These are phyloP conservation scores for Crypturellus tataupa DNA, from an alignment of 2,797 vertebrate genomes.

Conservation along the genomic window DNA sequence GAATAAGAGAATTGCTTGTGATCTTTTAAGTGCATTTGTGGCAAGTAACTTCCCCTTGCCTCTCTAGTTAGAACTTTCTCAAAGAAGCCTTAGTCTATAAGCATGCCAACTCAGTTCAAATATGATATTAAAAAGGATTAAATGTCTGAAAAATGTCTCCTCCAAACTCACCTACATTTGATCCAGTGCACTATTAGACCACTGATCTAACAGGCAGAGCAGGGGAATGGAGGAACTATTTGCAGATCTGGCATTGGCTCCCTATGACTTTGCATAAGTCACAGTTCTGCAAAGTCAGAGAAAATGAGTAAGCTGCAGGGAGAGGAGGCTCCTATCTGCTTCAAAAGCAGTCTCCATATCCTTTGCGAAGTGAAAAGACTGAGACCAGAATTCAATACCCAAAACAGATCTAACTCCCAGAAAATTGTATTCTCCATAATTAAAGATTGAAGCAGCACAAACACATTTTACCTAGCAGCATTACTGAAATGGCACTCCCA, in stretches of 20 bases:
- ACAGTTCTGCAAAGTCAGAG: constrained; percentile 60
- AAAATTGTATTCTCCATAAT: constrained; percentile 7
- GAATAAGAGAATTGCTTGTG: not conserved
- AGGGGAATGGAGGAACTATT: not conserved
- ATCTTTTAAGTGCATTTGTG: not conserved
- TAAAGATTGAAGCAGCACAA: constrained; percentile 43
- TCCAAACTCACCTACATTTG: not conserved
- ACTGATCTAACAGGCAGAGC: not conserved
- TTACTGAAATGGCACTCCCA: constrained; percentile 34
- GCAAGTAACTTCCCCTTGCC: not conserved
- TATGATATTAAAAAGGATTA: not conserved
- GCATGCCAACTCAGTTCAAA: not conserved
- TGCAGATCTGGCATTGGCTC: constrained; percentile 5
- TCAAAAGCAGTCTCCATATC: not conserved
- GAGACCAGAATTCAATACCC: constrained; percentile 28
- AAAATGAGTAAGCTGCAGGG: not conserved
- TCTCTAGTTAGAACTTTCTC: not conserved
- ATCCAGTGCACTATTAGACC: not conserved
- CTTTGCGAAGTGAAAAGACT: not conserved
- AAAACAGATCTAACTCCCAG: not conserved
- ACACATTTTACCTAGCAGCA: constrained; percentile 18
- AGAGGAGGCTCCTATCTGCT: not conserved
- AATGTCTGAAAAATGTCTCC: not conserved
- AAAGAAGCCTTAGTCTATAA: not conserved
- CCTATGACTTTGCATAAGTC: constrained; percentile 39